A percentile compares a stretch with the other conserved stretches of the same genome.
phyloP scores from a whole-genome alignment of 1,140 invertebrate species.

The Apis laboriosa region DNA sequence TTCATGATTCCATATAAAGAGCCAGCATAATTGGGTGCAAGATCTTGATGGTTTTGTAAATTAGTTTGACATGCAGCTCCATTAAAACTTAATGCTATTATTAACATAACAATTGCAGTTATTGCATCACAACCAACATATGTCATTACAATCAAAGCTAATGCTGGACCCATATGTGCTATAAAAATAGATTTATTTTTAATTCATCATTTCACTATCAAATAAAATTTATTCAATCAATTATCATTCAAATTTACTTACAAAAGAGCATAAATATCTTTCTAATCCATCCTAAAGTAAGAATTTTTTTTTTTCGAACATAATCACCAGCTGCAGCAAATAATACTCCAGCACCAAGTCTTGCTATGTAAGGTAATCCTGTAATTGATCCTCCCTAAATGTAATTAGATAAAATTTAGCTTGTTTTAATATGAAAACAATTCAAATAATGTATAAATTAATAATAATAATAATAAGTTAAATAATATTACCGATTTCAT shows the following conservation, averaged over 20 bases:
- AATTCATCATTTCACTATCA: neutral
- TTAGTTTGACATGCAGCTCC: slow-evolving; percentile 92
- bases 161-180: slow-evolving; percentile 88
- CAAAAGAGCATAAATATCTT: slow-evolving; percentile 87
- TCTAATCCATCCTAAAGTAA: slow-evolving; percentile 84
- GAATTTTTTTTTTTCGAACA: slow-evolving; percentile 82
- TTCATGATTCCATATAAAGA: slow-evolving; percentile 89
- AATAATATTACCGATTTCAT: slow-evolving; percentile 83
- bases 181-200: slow-evolving; percentile 55
- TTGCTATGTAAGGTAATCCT: slow-evolving; percentile 86
- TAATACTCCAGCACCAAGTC: slow-evolving; percentile 84
- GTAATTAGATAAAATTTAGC: slow-evolving; percentile 20
- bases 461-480: no score
- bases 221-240: neutral
- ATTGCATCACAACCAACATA: slow-evolving; percentile 85
- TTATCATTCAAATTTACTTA: slow-evolving; percentile 76
- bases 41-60: slow-evolving; percentile 91
- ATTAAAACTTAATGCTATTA: slow-evolving; percentile 89
- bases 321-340: slow-evolving; percentile 86
- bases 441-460: neutral
- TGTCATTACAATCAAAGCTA: slow-evolving; percentile 84
- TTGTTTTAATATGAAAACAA: neutral
- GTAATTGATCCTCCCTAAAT: slow-evolving; percentile 85
- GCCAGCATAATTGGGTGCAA: slow-evolving; percentile 91
- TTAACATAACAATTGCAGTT: slow-evolving; percentile 85